These are phyloP conservation scores for Haliclona indistincta DNA, from an alignment of 37 sponge, comb jelly and placozoan species.

Conservation along the genomic window DNA sequence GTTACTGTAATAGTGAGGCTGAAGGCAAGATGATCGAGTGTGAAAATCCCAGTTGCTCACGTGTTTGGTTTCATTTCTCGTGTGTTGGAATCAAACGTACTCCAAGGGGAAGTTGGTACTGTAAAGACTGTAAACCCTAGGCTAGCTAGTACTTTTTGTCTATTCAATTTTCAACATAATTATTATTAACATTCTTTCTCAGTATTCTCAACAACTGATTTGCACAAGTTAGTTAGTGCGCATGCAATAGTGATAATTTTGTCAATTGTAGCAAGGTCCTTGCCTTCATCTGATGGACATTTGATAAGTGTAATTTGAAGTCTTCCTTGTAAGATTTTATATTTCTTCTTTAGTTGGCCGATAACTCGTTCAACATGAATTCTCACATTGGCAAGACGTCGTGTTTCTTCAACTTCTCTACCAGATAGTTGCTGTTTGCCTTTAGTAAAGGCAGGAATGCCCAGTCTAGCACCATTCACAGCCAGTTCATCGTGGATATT, in stretches of 20 bases:
- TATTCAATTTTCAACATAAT: too few relatives aligned
- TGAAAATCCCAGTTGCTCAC: too few relatives aligned
- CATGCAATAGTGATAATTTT: neutral
- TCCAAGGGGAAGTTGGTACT: too few relatives aligned
- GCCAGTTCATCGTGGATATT: constrained; percentile 12
- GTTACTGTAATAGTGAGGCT: too few relatives aligned
- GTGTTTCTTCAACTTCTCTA: neutral
- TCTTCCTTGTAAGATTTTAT: constrained; percentile 10
- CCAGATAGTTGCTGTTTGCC: constrained; percentile 16
- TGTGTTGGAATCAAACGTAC: too few relatives aligned
- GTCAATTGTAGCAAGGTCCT: neutral
- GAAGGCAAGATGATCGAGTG: too few relatives aligned
- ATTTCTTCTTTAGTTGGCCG: constrained; percentile 8
- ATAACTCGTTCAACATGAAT: constrained; percentile 36
- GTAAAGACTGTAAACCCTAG: too few relatives aligned
- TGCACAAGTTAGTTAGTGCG: neutral
- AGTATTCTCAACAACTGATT: too few relatives aligned
- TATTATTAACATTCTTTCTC: too few relatives aligned
- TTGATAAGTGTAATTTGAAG: neutral
- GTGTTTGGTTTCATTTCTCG: too few relatives aligned
- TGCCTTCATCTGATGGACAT: neutral
- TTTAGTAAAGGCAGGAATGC: constrained; percentile 14
- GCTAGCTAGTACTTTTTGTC: too few relatives aligned
- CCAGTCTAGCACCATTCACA: constrained; percentile 13
- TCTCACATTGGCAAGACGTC: constrained; percentile 2